phyloP scores from a whole-genome alignment of 2,113 vertebrate genomes.

The Origma solitaria region DNA sequence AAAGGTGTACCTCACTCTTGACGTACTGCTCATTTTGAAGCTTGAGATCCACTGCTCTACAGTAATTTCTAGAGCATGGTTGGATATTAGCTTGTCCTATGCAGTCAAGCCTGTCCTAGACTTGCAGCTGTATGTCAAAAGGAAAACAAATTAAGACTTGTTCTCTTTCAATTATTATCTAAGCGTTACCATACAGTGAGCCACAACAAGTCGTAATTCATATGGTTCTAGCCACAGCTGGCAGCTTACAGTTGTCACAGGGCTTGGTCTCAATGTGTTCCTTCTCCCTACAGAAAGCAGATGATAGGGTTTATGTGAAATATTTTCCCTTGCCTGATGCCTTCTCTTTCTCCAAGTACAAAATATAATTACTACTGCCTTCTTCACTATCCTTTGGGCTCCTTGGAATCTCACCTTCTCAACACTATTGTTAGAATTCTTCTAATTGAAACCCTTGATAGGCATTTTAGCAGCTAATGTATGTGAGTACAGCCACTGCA shows the following conservation, averaged over 20 bases:
- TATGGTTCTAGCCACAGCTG: neutral
- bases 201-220: neutral
- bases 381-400: neutral
- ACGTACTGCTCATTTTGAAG: neutral
- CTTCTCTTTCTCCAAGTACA: neutral
- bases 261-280: neutral
- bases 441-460: neutral
- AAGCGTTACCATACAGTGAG: neutral
- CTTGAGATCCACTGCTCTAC: neutral
- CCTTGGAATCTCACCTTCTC: neutral
- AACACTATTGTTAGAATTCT: neutral
- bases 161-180: constrained; percentile 6
- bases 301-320: neutral
- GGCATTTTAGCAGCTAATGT: constrained; percentile 16
- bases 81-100: neutral
- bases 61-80: neutral
- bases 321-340: neutral
- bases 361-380: constrained; percentile 9
- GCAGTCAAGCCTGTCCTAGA: neutral
- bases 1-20: neutral
- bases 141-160: neutral
- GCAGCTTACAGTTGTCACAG: neutral
- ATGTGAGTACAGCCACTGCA: neutral
- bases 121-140: neutral
- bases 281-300: neutral